phyloP scores from a whole-genome alignment of 2,797 vertebrate genomes.

The Neoniphon sammara region DNA sequence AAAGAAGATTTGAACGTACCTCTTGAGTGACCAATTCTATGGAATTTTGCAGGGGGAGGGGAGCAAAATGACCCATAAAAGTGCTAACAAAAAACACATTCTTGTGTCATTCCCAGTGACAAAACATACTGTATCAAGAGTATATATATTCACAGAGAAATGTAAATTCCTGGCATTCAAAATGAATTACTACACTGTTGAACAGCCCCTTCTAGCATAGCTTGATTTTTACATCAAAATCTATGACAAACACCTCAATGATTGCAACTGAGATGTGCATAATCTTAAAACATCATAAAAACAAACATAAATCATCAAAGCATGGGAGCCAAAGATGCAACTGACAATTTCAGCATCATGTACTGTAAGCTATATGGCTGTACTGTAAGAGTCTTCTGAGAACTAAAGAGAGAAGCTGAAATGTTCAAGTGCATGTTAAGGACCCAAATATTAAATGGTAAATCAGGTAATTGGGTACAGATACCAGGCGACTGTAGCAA shows the following conservation, averaged over 20 bases:
- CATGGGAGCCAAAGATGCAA: slow-evolving; percentile 26
- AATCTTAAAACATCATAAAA: slow-evolving; percentile 16
- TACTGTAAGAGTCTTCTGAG: slow-evolving; percentile 30
- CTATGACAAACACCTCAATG: background rate
- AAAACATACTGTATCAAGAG: slow-evolving; percentile 8
- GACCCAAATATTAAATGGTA: slow-evolving; percentile 31
- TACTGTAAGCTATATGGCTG: slow-evolving; percentile 26
- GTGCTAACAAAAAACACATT: slow-evolving; percentile 37
- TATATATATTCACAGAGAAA: slow-evolving; percentile 29
- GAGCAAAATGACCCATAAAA: slow-evolving; percentile 27
- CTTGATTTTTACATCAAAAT: slow-evolving; percentile 48
- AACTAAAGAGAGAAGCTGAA: slow-evolving; percentile 27
- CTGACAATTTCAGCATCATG: slow-evolving; percentile 24
- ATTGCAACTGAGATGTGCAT: background rate
- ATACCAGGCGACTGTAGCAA: slow-evolving; percentile 53
- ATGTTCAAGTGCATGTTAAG: slow-evolving; percentile 20
- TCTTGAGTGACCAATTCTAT: slow-evolving; percentile 9
- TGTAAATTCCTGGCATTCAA: slow-evolving; percentile 41
- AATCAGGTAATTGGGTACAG: slow-evolving; percentile 48
- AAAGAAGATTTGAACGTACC: background rate
- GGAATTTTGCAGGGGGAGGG: background rate
- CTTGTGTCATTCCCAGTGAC: slow-evolving; percentile 12
- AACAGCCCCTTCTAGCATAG: slow-evolving; percentile 6
- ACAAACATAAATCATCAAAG: slow-evolving; percentile 23
- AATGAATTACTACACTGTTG: slow-evolving; percentile 14